Base-by-base conservation (phyloP, 2,797 vertebrate species). In the Melanotaenia pygmaea region DNA sequence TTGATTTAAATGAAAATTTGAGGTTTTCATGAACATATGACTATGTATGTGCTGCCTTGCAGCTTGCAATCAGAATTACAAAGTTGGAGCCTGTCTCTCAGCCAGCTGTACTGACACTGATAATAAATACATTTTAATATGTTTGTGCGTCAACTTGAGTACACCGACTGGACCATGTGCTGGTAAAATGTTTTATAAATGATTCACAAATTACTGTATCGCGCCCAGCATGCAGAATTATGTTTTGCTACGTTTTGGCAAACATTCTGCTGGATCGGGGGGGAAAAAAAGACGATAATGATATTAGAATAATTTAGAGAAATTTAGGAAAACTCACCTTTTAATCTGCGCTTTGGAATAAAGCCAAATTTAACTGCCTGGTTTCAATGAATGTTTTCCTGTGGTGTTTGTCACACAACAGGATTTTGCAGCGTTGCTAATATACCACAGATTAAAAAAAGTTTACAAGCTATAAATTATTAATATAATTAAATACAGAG, bases 1-100 rank as follows among this genome's bases (percentile, higher is more conserved):
- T 77, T 82, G 64, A 50, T 74, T 76, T 10, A 66, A 63, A 76
- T 81, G 28, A 70, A 45, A 61, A 43, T 13, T 12, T 60, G 51
- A 56, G 54, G 28, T 81, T 56, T 47, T 65, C 26, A 76, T 38
- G 14, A 47, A 0, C 9, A 64, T 32, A 14, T 43, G 14, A 18
- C 32, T 20, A 12, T 14, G 53, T 32, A 18, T 35, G 38, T 45
- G 28, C 14, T 53, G 45, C 34, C 67, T 38, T 63, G 16, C 26
- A 66, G 56, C 67, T 76, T 78, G 34, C 57, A 14, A 61, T 69
- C 5, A 11, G 24, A 61, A 37, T 16, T 30, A 54, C 35, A 50
- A 47, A 40, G 2, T 28, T 59, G n/a, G 28, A 75, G 20, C 28
- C 58, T 58, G 0, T 32, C 10, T 45, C 54, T 26, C 4, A 72